Percentiles rank a stretch among this genome's conserved stretches.
phyloP scores from a whole-genome alignment of 1,140 invertebrate genomes.

The Panagrolaimus sp. region DNA sequence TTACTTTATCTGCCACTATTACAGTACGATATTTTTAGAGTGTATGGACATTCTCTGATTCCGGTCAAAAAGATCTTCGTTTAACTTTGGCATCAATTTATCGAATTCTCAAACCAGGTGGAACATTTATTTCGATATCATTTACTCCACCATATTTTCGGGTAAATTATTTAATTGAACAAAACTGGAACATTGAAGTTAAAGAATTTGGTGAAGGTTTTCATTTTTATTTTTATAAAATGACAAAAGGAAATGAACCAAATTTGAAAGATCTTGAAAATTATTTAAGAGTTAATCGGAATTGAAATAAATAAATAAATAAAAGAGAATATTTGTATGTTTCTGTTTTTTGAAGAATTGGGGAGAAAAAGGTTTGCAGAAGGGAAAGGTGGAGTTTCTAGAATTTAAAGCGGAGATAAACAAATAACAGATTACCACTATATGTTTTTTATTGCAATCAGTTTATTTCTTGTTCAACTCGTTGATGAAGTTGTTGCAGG shows the following conservation, averaged over 20 bases:
- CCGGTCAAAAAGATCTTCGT: slow-evolving; percentile 18
- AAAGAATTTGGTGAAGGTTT: slow-evolving; percentile 61
- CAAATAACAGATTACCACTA: too few relatives aligned
- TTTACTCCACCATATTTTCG: slow-evolving; percentile 64
- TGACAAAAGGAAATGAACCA: slow-evolving; percentile 14
- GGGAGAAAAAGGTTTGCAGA: too few relatives aligned
- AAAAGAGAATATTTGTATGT: too few relatives aligned
- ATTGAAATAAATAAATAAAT: too few relatives aligned
- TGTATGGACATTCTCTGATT: slow-evolving; percentile 19
- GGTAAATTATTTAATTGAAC: slow-evolving; percentile 48
- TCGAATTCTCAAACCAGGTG: slow-evolving; percentile 58
- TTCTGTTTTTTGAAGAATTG: too few relatives aligned
- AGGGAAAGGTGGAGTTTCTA: too few relatives aligned
- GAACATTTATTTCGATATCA: slow-evolving; percentile 62
- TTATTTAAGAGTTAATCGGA: neutral
- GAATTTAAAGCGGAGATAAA: too few relatives aligned
- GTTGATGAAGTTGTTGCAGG: too few relatives aligned
- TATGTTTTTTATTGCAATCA: too few relatives aligned
- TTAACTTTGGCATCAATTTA: slow-evolving; percentile 33
- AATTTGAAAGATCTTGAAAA: neutral
- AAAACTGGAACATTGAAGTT: slow-evolving; percentile 54
- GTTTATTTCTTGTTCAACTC: too few relatives aligned
- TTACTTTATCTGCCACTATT: neutral
- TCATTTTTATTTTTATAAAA: slow-evolving; percentile 62
- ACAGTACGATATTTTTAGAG: slow-evolving; percentile 2